These are phyloP conservation scores for Nymphalis polychloros DNA, from an alignment of 2,888 invertebrate genomes.

Conservation along the genomic window DNA sequence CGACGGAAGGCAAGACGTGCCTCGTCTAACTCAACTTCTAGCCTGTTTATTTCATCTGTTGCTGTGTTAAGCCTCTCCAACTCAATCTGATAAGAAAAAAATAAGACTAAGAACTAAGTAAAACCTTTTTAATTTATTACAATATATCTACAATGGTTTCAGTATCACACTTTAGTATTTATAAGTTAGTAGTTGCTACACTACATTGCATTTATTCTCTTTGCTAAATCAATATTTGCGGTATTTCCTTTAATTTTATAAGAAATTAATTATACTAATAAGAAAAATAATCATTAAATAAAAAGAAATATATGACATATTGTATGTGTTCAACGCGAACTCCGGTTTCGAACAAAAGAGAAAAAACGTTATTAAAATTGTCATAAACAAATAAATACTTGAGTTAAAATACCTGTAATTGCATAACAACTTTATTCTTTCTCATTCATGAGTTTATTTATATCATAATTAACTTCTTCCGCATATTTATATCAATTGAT, in stretches of 20 bases:
- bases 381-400: neutral
- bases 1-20: slow-evolving; percentile 91
- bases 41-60: slow-evolving; percentile 95
- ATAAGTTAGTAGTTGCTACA: no score
- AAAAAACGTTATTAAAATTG: neutral
- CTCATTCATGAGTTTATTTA: slow-evolving; percentile 1
- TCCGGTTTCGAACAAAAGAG: neutral
- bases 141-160: neutral
- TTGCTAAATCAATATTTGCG: neutral
- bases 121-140: neutral
- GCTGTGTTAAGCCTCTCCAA: slow-evolving; percentile 94
- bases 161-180: neutral
- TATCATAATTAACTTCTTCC: slow-evolving; percentile 13
- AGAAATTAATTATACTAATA: neutral
- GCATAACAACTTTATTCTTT: slow-evolving; percentile 6
- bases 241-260: neutral
- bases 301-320: no score
- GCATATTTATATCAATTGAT: slow-evolving; percentile 31
- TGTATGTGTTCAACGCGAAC: neutral
- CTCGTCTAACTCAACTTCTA: slow-evolving; percentile 95
- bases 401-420: neutral
- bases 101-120: no score
- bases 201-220: neutral
- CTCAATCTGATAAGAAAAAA: slow-evolving; percentile 79
- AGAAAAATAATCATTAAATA: neutral